These are phyloP conservation scores for Eupithecia inturbata DNA, from an alignment of 2,888 invertebrate genomes.

Conservation along the genomic window DNA sequence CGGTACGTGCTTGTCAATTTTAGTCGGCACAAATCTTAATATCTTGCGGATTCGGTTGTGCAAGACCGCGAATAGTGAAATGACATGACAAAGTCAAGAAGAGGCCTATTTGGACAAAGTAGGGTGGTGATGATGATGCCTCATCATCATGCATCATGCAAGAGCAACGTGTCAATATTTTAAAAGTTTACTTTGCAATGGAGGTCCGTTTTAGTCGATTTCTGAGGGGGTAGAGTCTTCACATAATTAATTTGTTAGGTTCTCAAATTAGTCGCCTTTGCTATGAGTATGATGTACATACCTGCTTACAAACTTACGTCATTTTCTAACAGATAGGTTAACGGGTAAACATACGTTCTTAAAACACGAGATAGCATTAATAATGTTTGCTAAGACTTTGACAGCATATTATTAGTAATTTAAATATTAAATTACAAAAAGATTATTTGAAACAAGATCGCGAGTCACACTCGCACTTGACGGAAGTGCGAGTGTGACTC, in stretches of 20 bases:
- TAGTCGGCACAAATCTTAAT: neutral
- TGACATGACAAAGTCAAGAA: neutral
- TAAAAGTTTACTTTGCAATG: neutral
- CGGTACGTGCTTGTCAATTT: neutral
- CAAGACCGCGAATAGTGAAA: too few species aligned
- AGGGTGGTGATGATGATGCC: neutral
- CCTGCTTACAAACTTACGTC: neutral
- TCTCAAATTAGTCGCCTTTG: neutral
- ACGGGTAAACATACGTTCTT: neutral
- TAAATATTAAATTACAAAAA: neutral
- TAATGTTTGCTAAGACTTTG: neutral
- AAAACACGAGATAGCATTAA: slow-evolving; percentile 1
- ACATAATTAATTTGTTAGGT: neutral
- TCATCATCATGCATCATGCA: too few species aligned
- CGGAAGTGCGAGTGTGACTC: too few species aligned
- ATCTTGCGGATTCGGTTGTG: too few species aligned
- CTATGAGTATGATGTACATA: neutral
- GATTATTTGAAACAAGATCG: too few species aligned
- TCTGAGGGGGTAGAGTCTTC: neutral
- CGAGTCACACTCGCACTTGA: too few species aligned
- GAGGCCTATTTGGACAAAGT: neutral
- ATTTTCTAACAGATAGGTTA: slow-evolving; percentile 1
- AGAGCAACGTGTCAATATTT: neutral
- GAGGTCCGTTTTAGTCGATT: neutral
- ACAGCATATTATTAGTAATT: neutral